Base-by-base conservation (phyloP, 2,797 vertebrate genomes). In the Galagoides demidoff region DNA sequence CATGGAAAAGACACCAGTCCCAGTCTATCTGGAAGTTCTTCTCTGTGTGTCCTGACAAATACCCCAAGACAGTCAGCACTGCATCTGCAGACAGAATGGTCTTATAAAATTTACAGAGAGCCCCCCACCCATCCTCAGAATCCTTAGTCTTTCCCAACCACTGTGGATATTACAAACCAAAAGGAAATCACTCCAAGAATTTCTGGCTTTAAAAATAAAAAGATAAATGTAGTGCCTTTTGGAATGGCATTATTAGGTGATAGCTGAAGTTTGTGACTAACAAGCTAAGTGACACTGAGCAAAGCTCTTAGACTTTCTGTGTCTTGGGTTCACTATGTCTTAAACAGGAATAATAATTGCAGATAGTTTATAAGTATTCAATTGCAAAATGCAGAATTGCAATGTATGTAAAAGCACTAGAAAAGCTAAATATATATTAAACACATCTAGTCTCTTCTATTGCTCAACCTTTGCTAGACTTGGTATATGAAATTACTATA, bases 171-270 rank as follows among this genome's bases (percentile, higher is more conserved):
- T 66, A 1, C 16, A 59, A 86, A 76, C 34, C 59, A 89, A 85
- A 90, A 81, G 37, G 27, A 90, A 89, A 52, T 64, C 37, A 70
- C 23, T 64, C 70, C 16, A 89, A 82, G 31, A 78, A 86, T 57
- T 29, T 89, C 49, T 78, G 57, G 25, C 55, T 89, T 45, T 94
- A 61, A 29, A 86, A 31, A 87, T 7, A 70, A 76, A 95, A 94
- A 45, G 52, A 19, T 39, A 81, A 61, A 61, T n/a, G 20, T 2
- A 17, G 43, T 52, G 29, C 10, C 55, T 78, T 78, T 85, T 70
- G 45, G 29, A 85, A 79, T 49, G n/a, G 45, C 29, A 84, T 83
- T 90, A 73, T 59, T 71, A 52, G 10, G 39, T 43, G n/a, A 74
- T 77, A 10, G 17, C 14, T 89, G 12, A 84, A 74, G 70, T 90